phyloP scores from a whole-genome alignment of 2,797 vertebrate genomes.

The Rhincodon typus region DNA sequence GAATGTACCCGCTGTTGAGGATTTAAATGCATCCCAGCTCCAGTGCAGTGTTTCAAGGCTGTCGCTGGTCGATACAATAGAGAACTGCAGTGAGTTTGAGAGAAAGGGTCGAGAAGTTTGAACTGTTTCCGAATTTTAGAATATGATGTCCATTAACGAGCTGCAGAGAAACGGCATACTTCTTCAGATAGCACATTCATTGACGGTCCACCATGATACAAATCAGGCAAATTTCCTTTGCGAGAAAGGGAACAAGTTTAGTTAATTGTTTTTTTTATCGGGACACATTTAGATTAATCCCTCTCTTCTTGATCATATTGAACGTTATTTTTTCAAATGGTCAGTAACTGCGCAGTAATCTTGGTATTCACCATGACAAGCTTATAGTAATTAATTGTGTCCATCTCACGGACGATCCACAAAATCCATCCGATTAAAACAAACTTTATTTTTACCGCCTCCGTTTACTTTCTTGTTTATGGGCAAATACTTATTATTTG shows the following conservation, averaged over 20 bases:
- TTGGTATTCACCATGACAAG: neutral
- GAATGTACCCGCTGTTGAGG: neutral
- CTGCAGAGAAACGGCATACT: neutral
- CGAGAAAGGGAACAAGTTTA: neutral
- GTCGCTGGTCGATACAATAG: neutral
- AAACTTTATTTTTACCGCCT: neutral
- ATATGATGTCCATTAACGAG: neutral
- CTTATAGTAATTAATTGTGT: neutral
- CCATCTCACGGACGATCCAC: neutral
- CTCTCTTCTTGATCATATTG: neutral
- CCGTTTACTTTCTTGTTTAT: neutral
- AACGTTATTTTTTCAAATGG: neutral
- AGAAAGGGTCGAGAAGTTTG: neutral
- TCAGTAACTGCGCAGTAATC: neutral
- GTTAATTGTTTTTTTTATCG: neutral
- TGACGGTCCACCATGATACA: neutral
- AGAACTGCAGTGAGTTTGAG: neutral
- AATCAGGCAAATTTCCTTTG: neutral
- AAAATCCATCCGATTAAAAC: neutral
- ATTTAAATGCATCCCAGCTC: slow-evolving; percentile 13
- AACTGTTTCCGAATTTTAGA: neutral
- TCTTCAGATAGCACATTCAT: neutral
- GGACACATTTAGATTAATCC: neutral
- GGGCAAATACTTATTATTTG: neutral
- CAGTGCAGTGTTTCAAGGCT: neutral